These are phyloP conservation scores for Capricornis sumatraensis DNA, from an alignment of 2,113 vertebrate genomes.

Conservation along the genomic window DNA sequence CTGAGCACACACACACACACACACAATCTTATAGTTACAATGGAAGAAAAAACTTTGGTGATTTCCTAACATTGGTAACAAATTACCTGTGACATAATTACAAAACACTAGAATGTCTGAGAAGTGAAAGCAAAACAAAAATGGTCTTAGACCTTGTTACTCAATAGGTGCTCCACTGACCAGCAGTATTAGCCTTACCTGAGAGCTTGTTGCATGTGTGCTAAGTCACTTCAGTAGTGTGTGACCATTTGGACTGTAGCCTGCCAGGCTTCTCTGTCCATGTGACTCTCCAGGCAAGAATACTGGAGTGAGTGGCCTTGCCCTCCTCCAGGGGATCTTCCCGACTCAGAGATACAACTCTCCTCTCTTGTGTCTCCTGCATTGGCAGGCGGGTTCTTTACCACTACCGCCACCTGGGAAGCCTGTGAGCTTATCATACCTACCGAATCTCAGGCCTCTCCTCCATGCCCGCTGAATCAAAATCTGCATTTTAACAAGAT, in stretches of 20 bases:
- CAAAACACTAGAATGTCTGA: background rate
- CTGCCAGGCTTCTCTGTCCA: background rate
- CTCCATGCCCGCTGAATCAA: background rate
- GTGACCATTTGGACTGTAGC: background rate
- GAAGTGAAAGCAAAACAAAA: background rate
- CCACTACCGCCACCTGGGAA: background rate
- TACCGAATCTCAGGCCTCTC: background rate
- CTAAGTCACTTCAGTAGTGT: background rate
- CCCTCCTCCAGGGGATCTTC: background rate
- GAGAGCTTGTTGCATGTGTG: background rate
- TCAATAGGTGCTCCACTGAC: background rate
- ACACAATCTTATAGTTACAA: background rate
- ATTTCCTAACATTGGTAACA: background rate
- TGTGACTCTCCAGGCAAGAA: background rate
- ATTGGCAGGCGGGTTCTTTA: background rate
- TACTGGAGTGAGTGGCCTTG: background rate
- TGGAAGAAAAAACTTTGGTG: background rate
- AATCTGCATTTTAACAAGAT: background rate
- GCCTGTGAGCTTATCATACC: background rate
- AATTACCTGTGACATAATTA: conserved; percentile 11
- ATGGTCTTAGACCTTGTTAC: background rate
- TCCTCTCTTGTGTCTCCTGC: background rate
- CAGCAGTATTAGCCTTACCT: background rate
- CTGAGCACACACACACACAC: background rate
- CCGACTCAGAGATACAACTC: background rate